Evolutionary conservation across 2,113 vertebrate species (phyloP).

Genomic region (Phyllostomus hastatus): DNA sequence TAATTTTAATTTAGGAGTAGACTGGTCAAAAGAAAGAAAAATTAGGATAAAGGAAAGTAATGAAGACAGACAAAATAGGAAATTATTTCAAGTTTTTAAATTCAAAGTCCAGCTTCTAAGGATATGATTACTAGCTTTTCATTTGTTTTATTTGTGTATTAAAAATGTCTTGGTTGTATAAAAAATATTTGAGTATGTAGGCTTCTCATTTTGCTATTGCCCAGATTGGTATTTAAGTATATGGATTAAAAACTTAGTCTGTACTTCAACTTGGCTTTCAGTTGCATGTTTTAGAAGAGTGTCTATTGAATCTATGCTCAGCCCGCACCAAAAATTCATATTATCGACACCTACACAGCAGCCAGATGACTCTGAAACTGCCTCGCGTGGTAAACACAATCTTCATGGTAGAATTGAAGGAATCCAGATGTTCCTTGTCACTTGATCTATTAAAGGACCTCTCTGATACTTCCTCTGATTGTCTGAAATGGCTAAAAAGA

Average conservation of each 20-base stretch:
- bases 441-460: background rate
- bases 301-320: background rate
- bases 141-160: background rate
- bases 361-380: background rate
- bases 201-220: constrained; percentile 18
- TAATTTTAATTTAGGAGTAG: background rate
- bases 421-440: background rate
- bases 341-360: background rate
- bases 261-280: constrained; percentile 6
- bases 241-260: constrained; percentile 32
- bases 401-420: background rate
- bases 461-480: background rate
- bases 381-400: background rate
- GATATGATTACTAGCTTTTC: background rate
- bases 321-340: background rate
- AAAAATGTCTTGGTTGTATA: constrained; percentile 24
- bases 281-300: background rate
- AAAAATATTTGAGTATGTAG: background rate
- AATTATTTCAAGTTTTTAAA: background rate
- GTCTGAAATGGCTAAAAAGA: background rate
- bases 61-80: background rate
- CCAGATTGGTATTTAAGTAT: constrained; percentile 5
- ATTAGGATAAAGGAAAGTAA: background rate
- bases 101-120: background rate
- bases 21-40: background rate